Base-by-base conservation (phyloP, 1,140 invertebrate genomes). In the Episyrphus balteatus region DNA sequence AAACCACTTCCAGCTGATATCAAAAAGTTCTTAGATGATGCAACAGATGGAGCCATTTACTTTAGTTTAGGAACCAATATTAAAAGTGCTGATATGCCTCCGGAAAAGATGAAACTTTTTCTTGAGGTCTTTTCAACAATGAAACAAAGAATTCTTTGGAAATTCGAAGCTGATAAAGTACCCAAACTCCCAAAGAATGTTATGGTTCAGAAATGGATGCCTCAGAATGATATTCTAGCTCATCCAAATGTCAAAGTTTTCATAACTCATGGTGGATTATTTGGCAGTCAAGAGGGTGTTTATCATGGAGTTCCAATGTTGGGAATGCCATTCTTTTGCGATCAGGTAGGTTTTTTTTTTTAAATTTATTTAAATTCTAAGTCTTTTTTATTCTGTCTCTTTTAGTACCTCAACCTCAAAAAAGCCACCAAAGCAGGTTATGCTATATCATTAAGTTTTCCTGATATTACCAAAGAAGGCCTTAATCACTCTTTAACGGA, bases 91-190 rank as follows among this genome's bases (percentile, higher is more conserved):
- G 60, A 62, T 38, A 60, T 74, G 53, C 67, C 69, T 0, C 44
- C 49, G 8, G 48, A 62, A n/a, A 74, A 72, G 46, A 46, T 71
- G 12, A 53, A 68, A 42, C 53, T 68, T 13, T 70, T 81, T 46
- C 44, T 74, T 40, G 53, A 70, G 42, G 72, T 72, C 12, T 77
- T 80, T 47, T 53, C 49, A 10, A 49, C 51, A 6, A 13, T 80
- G 3, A 74, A 73, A 8, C 75, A 79, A 49, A 70, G 71, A 41
- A 67, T 81, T 8, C 50, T 82, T 5, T 80, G 77, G 77, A 82
- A 82, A 58, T 74, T 73, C 51, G 78, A 81, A 50, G 61, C 69
- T 11, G 62, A 65, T 1, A 62, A 60, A 2, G 49, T 78, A 26
- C 62, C 69, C 2, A 66, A 62, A 49, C 62, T 62, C 11, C 72